Evolutionary conservation across 2,113 vertebrate genomes (phyloP), one percentile per base, ranked within the genome.

Genomic region (Scalopus aquaticus): DNA sequence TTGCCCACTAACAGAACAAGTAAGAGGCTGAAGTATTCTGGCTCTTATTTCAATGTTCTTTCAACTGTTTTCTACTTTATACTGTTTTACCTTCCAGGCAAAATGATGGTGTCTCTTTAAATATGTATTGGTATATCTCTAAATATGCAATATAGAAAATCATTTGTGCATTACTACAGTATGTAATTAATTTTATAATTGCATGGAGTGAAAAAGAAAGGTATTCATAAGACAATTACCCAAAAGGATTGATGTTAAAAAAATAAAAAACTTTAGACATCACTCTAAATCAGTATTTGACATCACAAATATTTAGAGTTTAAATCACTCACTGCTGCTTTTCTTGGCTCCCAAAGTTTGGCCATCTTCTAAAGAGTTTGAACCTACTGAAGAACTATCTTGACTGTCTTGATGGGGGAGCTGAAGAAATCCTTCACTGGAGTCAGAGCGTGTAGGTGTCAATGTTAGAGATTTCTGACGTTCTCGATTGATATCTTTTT

Each of bases 371-470:
- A 99, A 98, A 67, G 99, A 99, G 97, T 99, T 99, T 94, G 99
- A 99, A 95, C 99, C 99, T 26, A 99, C 98, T 8, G 99, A 99
- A 22, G 99, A 99, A 98, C 99, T 99, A 96, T 99, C 99, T 98
- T 99, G 99, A 97, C 99, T 99, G 97, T 99, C 99, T 60, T 97
- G 99, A 44, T 98, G 98, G 39, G 99, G 99, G 49, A 99, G 98
- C 6, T 98, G 98, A 96, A 99, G 98, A 98, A 99, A 99, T 62
- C 99, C 99, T 96, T 99, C 99, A 77, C 98, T 99, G 64, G 97
- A 99, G 96, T 99, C 99, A 0, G 99, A 99, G 26, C 99, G 99
- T 2, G 99, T 99, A 11, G 99, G 99, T 0, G 99, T 99, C 91
- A 99, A 97, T 2, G 99, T 99, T 94, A 99, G 97, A 0, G 99